Evolutionary conservation across 2,797 vertebrate species (phyloP).

Genomic region (Steatocranus sp.): DNA sequence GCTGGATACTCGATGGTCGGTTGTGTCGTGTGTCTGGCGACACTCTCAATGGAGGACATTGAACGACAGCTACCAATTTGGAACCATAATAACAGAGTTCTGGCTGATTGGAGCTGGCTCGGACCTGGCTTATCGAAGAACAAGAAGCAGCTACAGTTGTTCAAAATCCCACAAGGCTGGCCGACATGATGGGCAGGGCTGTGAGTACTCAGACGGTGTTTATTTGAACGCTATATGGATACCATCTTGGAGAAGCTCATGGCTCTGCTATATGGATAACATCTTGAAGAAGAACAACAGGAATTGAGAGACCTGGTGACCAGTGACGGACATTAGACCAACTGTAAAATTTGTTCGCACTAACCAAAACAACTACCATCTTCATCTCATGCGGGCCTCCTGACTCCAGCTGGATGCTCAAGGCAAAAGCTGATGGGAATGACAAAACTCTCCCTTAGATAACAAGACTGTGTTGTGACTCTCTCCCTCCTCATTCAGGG

Average conservation of each 20-base stretch:
- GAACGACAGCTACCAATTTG: not conserved
- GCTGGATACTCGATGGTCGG: not conserved
- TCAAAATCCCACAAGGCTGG: not conserved
- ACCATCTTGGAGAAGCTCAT: not conserved
- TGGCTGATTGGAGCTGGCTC: not conserved
- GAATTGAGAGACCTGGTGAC: not conserved
- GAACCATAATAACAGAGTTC: not conserved
- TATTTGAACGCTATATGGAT: not conserved
- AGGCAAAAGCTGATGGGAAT: not conserved
- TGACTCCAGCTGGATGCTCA: not conserved
- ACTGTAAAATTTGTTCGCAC: not conserved
- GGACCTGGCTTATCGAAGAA: not conserved
- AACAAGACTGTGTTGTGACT: not conserved
- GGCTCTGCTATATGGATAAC: too few species aligned
- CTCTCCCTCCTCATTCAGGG: not conserved
- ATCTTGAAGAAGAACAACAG: not conserved
- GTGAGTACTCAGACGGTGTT: not conserved
- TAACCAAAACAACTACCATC: not conserved
- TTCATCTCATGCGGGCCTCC: not conserved
- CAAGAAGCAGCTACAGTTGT: not conserved
- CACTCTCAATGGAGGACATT: not conserved
- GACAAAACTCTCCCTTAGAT: not conserved
- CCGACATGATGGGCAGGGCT: too few species aligned
- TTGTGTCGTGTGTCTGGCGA: not conserved
- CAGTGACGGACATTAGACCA: not conserved